Evolutionary conservation across 1,140 invertebrate genomes (phyloP), one percentile per base, ranked within the genome.

Genomic region (Eulimnadia texana): DNA sequence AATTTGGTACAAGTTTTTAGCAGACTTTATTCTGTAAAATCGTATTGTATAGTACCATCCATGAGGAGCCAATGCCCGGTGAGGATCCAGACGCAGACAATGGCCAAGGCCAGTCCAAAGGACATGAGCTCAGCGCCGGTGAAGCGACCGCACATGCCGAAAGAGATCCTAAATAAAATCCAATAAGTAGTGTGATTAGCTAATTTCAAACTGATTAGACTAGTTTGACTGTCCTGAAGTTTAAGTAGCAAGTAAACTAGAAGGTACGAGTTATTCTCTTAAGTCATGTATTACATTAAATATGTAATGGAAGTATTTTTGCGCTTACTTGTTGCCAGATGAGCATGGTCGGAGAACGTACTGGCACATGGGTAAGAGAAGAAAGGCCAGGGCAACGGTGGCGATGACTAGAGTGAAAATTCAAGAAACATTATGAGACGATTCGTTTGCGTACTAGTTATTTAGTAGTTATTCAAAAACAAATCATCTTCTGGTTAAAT

Each of bases 1-100:
- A n/a, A n/a, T n/a, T n/a, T n/a, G n/a, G n/a, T n/a, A n/a, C n/a
- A n/a, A n/a, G n/a, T n/a, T n/a, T n/a, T n/a, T n/a, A n/a, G n/a
- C n/a, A n/a, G n/a, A n/a, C 2, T 55, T 19, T 55, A 2, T 2
- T 42, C 22, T 33, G 13, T 3, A 19, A 24, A 61, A 19, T 29
- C 13, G 1, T 2, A 28, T n/a, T 62, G 42, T 23, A 64, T 19
- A 29, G 63, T 70, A 88, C 86, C 92, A 77, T 98, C 93, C 93
- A 97, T 97, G 28, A 97, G 80, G 63, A 97, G 78, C 93, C 93
- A 98, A 76, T 98, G 93, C 1, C 93, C 93, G 57, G 93, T 97
- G 49, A 97, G 77, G 63, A 96, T 89, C 93, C 93, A 97, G 60
- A 97, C 85, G 74, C 90, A 93, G 49, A 97, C 93, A 71, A 97